phyloP scores from a whole-genome alignment of 2,113 vertebrate species.

The Noctilio leporinus region DNA sequence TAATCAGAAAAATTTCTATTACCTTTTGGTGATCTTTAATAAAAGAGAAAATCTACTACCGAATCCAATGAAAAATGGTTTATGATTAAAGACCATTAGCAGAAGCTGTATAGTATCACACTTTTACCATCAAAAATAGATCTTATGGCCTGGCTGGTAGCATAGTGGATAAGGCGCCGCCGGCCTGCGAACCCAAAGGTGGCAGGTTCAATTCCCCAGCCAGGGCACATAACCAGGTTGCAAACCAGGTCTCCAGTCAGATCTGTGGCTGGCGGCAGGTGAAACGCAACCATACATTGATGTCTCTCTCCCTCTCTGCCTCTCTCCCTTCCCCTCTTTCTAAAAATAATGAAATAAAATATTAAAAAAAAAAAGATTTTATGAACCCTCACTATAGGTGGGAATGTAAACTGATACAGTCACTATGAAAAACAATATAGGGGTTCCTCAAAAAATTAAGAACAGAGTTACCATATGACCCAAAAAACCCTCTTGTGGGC shows the following conservation, averaged over 20 bases:
- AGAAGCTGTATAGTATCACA: neutral
- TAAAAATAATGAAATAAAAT: too few species aligned
- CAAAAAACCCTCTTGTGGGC: neutral
- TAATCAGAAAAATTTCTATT: neutral
- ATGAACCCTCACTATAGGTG: neutral
- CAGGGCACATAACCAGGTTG: too few species aligned
- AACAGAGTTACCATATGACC: neutral
- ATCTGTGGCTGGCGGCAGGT: too few species aligned
- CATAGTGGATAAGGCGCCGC: too few species aligned
- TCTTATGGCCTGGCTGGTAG: too few species aligned
- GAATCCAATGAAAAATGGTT: conserved; percentile 7
- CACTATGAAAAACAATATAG: neutral
- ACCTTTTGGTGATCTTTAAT: neutral
- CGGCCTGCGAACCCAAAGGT: too few species aligned
- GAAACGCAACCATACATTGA: too few species aligned
- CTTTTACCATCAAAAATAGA: neutral
- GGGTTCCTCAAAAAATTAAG: neutral
- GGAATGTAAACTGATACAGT: neutral
- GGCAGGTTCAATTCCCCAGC: too few species aligned
- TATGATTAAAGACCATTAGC: neutral
- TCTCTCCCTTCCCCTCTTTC: too few species aligned
- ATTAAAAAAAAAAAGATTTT: neutral
- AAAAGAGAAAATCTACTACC: neutral
- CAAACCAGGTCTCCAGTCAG: too few species aligned
- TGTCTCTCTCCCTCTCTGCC: too few species aligned